phyloP scores from a whole-genome alignment of 2,888 invertebrate genomes.

The Barypeithes pellucidus region DNA sequence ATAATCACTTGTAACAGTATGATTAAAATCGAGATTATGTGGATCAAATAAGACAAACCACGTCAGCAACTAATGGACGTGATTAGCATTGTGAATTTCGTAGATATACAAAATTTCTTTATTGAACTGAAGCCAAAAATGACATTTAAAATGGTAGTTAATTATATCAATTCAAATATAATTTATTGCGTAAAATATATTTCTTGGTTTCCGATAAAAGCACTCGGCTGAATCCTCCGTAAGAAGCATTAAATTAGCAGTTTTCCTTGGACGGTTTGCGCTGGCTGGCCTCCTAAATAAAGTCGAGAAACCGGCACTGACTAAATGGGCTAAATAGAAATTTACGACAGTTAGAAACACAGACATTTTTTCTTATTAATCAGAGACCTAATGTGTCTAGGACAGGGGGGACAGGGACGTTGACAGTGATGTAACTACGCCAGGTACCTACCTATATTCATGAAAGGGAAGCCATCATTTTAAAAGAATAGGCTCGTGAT shows the following conservation, averaged over 20 bases:
- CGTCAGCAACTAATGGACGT: too few species aligned
- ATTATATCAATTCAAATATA: too few species aligned
- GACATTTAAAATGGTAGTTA: too few species aligned
- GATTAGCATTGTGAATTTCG: too few species aligned
- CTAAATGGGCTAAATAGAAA: conserved; percentile 36
- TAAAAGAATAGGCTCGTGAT: too few species aligned
- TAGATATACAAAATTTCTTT: too few species aligned
- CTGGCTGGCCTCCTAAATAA: conserved; percentile 32
- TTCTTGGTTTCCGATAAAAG: conserved; percentile 36
- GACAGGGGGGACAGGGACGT: conserved; percentile 18
- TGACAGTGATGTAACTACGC: conserved; percentile 4
- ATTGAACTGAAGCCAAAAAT: too few species aligned
- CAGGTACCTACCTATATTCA: too few species aligned
- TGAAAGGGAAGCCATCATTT: too few species aligned
- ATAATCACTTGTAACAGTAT: too few species aligned
- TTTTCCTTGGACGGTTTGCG: conserved; percentile 27
- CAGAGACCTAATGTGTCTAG: conserved; percentile 37
- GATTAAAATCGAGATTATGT: too few species aligned
- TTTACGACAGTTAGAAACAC: conserved; percentile 27
- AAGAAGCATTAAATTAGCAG: conserved; percentile 41
- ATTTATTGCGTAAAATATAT: neutral
- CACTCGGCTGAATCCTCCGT: conserved; percentile 26
- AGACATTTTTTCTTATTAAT: conserved; percentile 46
- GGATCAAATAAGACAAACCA: too few species aligned
- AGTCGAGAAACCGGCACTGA: conserved; percentile 40